Base-by-base conservation (phyloP, 1,140 invertebrate genomes). In the Proales similis region DNA sequence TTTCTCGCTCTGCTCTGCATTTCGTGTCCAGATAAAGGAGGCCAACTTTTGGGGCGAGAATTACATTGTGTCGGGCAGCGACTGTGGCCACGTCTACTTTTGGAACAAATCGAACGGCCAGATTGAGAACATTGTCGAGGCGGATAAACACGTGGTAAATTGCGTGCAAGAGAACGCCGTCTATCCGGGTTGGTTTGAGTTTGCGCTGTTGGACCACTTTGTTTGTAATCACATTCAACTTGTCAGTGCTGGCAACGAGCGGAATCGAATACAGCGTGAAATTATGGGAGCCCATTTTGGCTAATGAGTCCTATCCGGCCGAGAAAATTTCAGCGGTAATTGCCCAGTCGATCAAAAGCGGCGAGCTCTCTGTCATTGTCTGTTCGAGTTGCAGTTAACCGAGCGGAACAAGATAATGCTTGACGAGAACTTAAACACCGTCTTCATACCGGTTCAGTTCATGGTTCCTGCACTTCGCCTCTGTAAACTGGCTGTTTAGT, bases 261-360 rank as follows among this genome's bases (percentile, higher is more conserved):
- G 88, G 88, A 6, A 90, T 91, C 63, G 88, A 91, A 71, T 87
- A 90, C 73, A 86, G 90, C 70, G 80, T 90, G 6, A 91, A 91
- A 74, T 71, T 91, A 0, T 90, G 87, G 86, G 80, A 84, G 2
- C 88, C 88, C 0, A 53, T n/a, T n/a, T n/a, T n/a, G n/a, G n/a
- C n/a, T n/a, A n/a, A n/a, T n/a, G n/a, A n/a, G n/a, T 84, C 72
- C 79, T 86, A 66, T 33, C 26, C 64, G 14, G 61, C 38, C 30
- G 14, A 66, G 24, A n/a, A n/a, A n/a, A n/a, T n/a, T n/a, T n/a
- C n/a, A n/a, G n/a, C n/a, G n/a, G n/a, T n/a, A n/a, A n/a, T 49
- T 63, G 14, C n/a, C n/a, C n/a, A n/a, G n/a, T n/a, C n/a, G n/a
- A n/a, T n/a, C n/a, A n/a, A n/a, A n/a, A n/a, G n/a, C n/a, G n/a